phyloP scores from a whole-genome alignment of 1,140 invertebrate species.

The Hylyphantes graminicola region DNA sequence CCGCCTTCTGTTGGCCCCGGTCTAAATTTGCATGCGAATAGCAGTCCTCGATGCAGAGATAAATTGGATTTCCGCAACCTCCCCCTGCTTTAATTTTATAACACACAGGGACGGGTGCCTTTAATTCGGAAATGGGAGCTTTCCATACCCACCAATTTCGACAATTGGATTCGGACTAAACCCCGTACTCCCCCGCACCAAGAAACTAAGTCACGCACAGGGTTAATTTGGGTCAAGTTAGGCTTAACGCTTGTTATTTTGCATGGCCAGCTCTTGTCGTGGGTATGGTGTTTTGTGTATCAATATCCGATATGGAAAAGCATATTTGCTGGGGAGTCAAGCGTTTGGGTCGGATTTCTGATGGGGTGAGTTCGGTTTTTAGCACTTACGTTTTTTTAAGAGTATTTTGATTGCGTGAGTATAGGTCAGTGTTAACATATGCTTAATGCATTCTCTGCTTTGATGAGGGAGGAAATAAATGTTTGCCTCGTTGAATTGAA shows the following conservation, averaged over 20 bases:
- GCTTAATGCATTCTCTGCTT: too few relatives aligned
- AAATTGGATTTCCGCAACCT: conserved; percentile 59
- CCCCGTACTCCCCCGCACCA: conserved; percentile 14
- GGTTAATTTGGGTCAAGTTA: conserved; percentile 62
- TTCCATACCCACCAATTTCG: conserved; percentile 59
- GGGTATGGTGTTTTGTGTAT: conserved; percentile 6
- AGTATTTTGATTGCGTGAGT: too few relatives aligned
- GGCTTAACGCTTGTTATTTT: conserved; percentile 55
- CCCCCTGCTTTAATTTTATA: conserved; percentile 60
- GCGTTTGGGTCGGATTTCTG: background rate
- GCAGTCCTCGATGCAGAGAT: conserved; percentile 48
- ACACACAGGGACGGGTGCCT: conserved; percentile 54
- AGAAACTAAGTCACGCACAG: conserved; percentile 48
- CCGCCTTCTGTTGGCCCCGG: conserved; percentile 20
- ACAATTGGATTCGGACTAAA: conserved; percentile 57
- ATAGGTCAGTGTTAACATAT: too few relatives aligned
- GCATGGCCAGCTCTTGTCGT: background rate
- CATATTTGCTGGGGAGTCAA: conserved; percentile 44
- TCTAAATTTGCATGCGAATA: conserved; percentile 58
- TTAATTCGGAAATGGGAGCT: conserved; percentile 59
- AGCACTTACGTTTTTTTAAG: too few relatives aligned
- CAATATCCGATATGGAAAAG: conserved; percentile 38
- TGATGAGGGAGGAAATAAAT: too few relatives aligned
- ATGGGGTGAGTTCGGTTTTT: too few relatives aligned
- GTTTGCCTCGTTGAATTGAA: too few relatives aligned